Conservation (phyloP, 2,888 invertebrate genomes). For the Brachypterus glaber region DNA sequence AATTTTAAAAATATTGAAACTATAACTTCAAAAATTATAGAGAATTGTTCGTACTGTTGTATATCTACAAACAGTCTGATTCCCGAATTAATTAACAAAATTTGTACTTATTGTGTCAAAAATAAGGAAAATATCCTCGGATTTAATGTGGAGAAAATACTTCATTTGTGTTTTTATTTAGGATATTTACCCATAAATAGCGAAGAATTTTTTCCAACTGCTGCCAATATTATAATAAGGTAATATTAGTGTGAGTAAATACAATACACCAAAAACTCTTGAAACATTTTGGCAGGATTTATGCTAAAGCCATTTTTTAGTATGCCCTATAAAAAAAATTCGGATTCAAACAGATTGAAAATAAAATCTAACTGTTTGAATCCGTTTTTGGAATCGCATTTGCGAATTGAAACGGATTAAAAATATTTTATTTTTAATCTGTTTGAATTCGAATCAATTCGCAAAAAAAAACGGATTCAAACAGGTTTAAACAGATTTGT, state of each 20-base stretch:
- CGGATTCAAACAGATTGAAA: too few species aligned
- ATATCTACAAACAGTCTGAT: constrained; percentile 37
- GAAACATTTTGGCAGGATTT: constrained; percentile 1
- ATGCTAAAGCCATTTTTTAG: background rate
- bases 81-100: constrained; percentile 41
- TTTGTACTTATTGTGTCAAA: constrained; percentile 41
- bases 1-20: constrained; percentile 32
- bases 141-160: constrained; percentile 44
- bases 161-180: constrained; percentile 43
- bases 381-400: too few species aligned
- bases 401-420: too few species aligned
- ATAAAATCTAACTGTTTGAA: too few species aligned
- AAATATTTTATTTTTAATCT: too few species aligned
- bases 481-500: too few species aligned
- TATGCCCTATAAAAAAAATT: background rate
- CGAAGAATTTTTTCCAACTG: constrained; percentile 36
- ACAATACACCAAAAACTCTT: too few species aligned
- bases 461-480: too few species aligned
- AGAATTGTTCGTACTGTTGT: constrained; percentile 41
- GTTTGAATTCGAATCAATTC: too few species aligned
- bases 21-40: constrained; percentile 42
- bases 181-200: constrained; percentile 42
- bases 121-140: constrained; percentile 41
- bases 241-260: too few species aligned
- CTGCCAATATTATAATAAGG: constrained; percentile 42